Base-by-base conservation (phyloP, 2,888 invertebrate species). In the Andrena camellia region DNA sequence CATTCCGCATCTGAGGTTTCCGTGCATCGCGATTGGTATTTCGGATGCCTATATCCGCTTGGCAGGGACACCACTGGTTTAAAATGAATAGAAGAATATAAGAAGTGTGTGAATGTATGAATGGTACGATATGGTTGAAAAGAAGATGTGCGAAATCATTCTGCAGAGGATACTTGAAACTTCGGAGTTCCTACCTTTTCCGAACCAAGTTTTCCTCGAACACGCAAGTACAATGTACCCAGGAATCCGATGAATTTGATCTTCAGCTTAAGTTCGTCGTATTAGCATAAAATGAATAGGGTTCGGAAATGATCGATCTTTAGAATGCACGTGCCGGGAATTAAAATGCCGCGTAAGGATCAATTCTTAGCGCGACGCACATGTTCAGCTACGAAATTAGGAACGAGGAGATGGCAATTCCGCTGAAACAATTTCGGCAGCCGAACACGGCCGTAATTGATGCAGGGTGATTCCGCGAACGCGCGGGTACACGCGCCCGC, bases 391-490 rank as follows among this genome's bases (percentile, higher is more conserved):
- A 26, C 10, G 13, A 57, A 26, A 57, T 57, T 57, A 23, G 57
- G 26, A 13, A 57, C 26, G 4, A 20, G 20, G 20, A 60, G 60
- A 60, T 60, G 20, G n/a, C 20, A 33, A 62, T 62, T 33, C 31
- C 31, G 42, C 31, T 6, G 72, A 66, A 66, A 66, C 64, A 72
- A 72, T 78, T 72, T 50, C 26, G 54, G 17, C n/a, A 71, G 8
- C n/a, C 20, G 42, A 57, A 63, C 63, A 54, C 48, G 0, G 2
- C 13, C 42, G 57, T 29, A 59, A 72, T 72, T 42, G 72, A 35
- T 23, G 26, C 57, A 33, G 62, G 13, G 4, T 10, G 50, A 64
- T 64, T 29, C 42, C 20, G 48, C 20, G 48, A 7, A 50, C 33
- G 33, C 8, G 62, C 2, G 31, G 57, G 2, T 8, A 29, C 72